Conservation (phyloP, 1,140 invertebrate species). For the Batillaria attramentaria region DNA sequence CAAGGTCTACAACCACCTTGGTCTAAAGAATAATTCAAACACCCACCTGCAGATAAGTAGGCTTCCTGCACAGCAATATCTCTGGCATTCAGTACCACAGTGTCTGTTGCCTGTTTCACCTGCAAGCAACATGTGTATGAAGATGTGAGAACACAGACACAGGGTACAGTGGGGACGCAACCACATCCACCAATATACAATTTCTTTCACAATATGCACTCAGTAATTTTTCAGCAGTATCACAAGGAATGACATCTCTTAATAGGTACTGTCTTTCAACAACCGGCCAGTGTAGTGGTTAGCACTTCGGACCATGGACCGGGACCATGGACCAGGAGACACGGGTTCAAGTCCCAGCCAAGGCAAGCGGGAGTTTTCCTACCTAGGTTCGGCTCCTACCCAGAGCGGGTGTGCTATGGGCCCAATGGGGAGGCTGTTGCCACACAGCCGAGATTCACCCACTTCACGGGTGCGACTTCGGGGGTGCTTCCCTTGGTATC, state of each 20-base stretch:
- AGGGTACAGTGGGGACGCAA: neutral
- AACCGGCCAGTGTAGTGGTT: neutral
- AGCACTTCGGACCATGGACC: too few species aligned
- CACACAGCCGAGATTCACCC: too few species aligned
- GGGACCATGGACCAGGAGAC: too few species aligned
- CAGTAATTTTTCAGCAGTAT: neutral
- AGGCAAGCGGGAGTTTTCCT: too few species aligned
- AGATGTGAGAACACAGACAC: neutral
- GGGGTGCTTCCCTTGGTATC: too few species aligned
- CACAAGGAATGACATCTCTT: neutral
- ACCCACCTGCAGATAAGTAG: constrained; percentile 67
- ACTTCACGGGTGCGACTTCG: too few species aligned
- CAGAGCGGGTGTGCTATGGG: too few species aligned
- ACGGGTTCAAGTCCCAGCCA: too few species aligned
- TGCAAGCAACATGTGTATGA: constrained; percentile 68
- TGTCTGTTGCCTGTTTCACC: constrained; percentile 80
- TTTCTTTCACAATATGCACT: neutral
- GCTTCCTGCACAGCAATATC: constrained; percentile 82
- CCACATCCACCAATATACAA: neutral
- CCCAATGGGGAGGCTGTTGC: too few species aligned
- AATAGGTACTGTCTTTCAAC: neutral
- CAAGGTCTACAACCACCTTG: neutral
- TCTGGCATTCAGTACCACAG: constrained; percentile 84
- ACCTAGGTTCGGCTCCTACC: too few species aligned
- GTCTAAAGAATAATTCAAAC: neutral